These are phyloP conservation scores for Rhopalosiphum maidis DNA, from an alignment of 1,140 invertebrate genomes.

Conservation along the genomic window DNA sequence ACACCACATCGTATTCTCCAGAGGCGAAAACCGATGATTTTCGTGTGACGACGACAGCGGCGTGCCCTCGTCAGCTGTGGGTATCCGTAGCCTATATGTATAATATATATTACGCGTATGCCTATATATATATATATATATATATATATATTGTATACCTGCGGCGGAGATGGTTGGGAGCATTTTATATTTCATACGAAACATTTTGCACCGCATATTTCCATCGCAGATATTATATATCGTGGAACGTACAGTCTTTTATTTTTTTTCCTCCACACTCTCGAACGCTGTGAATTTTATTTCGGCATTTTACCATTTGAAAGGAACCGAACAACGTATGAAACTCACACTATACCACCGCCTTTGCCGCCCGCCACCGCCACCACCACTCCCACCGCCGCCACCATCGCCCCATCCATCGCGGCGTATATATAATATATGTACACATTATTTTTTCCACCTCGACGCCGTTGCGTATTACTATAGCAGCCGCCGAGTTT, in stretches of 20 bases:
- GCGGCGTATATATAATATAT: not conserved
- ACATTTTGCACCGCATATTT: constrained; percentile 21
- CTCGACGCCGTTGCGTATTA: not conserved
- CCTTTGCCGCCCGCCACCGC: not conserved
- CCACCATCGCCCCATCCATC: not conserved
- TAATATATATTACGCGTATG: not conserved
- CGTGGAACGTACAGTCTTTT: not conserved
- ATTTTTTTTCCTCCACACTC: not conserved
- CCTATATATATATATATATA: not conserved
- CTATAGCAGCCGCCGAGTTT: not conserved
- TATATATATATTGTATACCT: not conserved
- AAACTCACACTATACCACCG: not conserved
- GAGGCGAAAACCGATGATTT: not conserved
- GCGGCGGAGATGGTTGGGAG: not conserved
- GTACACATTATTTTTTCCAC: not conserved
- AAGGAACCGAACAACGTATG: not conserved
- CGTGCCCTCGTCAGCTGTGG: not conserved
- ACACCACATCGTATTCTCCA: not conserved
- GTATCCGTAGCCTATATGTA: not conserved
- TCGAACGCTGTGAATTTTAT: not conserved
- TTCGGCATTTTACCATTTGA: constrained; percentile 14
- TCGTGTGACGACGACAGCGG: not conserved
- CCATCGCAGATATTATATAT: not conserved
- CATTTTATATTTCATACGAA: not conserved
- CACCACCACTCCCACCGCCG: not conserved